Evolutionary conservation across 2,888 invertebrate species (phyloP).

Genomic region (Dioctria linearis): DNA sequence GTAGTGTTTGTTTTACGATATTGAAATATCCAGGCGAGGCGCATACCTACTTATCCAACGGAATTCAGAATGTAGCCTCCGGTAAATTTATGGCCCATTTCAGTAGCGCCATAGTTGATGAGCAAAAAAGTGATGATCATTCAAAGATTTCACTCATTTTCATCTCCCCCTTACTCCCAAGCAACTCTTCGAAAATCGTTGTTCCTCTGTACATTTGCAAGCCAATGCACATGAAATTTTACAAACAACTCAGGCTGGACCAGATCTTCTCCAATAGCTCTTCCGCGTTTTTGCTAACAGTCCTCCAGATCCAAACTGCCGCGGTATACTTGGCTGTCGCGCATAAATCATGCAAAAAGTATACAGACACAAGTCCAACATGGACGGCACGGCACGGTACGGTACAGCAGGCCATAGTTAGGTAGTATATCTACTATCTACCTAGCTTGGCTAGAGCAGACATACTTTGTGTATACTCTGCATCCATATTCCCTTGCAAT

Average conservation of each 20-base stretch:
- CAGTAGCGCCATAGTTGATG: constrained; percentile 51
- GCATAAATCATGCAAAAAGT: constrained; percentile 50
- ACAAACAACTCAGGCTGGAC: constrained; percentile 36
- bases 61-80: not conserved
- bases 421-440: not conserved
- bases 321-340: constrained; percentile 28
- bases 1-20: constrained; percentile 53
- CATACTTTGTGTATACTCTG: not conserved
- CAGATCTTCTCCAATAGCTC: constrained; percentile 33
- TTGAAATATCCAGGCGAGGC: constrained; percentile 26
- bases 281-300: constrained; percentile 23
- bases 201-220: not conserved
- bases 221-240: constrained; percentile 49
- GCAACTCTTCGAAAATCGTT: too few species aligned
- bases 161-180: not conserved
- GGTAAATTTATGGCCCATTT: constrained; percentile 49
- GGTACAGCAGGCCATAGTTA: too few species aligned
- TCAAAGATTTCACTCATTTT: constrained; percentile 41
- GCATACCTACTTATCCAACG: not conserved
- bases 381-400: not conserved
- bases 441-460: constrained; percentile 2
- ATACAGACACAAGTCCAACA: constrained; percentile 28
- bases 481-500: constrained; percentile 40
- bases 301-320: constrained; percentile 20
- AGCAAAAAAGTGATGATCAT: constrained; percentile 52